Conservation (phyloP, 2,888 invertebrate genomes). For the Eupsilia transversa region DNA sequence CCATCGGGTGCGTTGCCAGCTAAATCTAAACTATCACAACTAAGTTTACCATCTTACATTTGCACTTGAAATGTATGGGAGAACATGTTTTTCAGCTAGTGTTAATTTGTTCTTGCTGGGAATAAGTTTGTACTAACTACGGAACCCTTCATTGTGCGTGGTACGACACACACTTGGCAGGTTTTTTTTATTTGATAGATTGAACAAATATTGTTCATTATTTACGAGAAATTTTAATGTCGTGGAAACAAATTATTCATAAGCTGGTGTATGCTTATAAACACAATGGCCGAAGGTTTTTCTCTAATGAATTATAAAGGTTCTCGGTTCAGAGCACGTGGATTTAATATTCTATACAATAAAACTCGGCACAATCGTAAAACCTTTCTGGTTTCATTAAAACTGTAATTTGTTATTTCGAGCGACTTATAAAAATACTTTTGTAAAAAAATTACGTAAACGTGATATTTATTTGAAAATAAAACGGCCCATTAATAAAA, state of each 20-base stretch:
- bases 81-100: no score
- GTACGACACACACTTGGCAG: no score
- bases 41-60: no score
- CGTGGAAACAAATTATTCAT: constrained; percentile 60
- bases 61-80: no score
- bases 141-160: no score
- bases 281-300: constrained; percentile 66
- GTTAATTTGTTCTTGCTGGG: no score
- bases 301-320: constrained; percentile 71
- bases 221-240: constrained; percentile 50
- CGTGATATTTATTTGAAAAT: constrained; percentile 38
- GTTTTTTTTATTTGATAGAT: constrained; percentile 34
- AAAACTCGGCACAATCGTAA: constrained; percentile 65
- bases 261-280: constrained; percentile 60
- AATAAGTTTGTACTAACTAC: no score
- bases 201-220: constrained; percentile 29
- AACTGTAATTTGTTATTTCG: constrained; percentile 63
- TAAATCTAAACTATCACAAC: no score
- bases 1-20: no score
- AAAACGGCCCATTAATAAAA: constrained; percentile 25
- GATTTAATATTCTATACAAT: constrained; percentile 69
- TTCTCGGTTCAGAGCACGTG: constrained; percentile 51
- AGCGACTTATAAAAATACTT: constrained; percentile 46
- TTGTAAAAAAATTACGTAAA: constrained; percentile 34
- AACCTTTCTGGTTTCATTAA: constrained; percentile 68